A percentile compares a stretch with the other conserved stretches of the same genome.
These are phyloP conservation scores for Clanis bilineata DNA, from an alignment of 2,888 invertebrate genomes.

Conservation along the genomic window DNA sequence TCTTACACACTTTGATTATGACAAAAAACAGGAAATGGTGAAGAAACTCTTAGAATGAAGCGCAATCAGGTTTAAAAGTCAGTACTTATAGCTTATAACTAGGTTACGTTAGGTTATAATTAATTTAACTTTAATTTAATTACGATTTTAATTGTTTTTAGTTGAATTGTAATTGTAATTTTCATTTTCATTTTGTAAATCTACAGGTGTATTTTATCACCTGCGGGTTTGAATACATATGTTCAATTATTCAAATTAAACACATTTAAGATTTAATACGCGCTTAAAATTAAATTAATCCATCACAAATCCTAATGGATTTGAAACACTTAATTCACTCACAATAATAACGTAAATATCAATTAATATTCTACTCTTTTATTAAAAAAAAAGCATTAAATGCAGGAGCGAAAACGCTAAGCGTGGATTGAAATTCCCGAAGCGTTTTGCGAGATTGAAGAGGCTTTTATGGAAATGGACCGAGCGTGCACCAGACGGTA, in stretches of 20 bases:
- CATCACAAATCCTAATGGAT: not conserved
- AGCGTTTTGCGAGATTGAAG: constrained; percentile 80
- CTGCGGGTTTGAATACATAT: not conserved
- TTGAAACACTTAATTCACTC: not conserved
- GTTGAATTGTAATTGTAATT: too few relatives aligned
- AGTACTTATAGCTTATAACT: too few relatives aligned
- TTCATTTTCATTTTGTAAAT: not conserved
- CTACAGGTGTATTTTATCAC: not conserved
- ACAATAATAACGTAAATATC: not conserved
- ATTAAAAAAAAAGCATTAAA: not conserved
- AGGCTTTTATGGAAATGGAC: constrained; percentile 82
- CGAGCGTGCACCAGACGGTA: constrained; percentile 71
- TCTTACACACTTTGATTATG: too few relatives aligned
- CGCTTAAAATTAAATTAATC: not conserved
- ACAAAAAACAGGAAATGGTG: too few relatives aligned
- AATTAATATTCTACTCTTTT: not conserved
- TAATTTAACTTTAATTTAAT: too few relatives aligned
- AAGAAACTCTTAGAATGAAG: too few relatives aligned
- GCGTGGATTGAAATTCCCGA: constrained; percentile 79
- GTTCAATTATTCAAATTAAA: not conserved
- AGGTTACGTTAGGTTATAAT: too few relatives aligned
- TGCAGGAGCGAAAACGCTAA: constrained; percentile 56
- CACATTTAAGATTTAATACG: not conserved
- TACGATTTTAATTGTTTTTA: too few relatives aligned
- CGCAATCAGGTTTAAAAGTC: too few relatives aligned